Percentiles rank a stretch among this genome's conserved stretches.
Conservation (phyloP, 2,113 vertebrate genomes). For the Cathartes aura region DNA sequence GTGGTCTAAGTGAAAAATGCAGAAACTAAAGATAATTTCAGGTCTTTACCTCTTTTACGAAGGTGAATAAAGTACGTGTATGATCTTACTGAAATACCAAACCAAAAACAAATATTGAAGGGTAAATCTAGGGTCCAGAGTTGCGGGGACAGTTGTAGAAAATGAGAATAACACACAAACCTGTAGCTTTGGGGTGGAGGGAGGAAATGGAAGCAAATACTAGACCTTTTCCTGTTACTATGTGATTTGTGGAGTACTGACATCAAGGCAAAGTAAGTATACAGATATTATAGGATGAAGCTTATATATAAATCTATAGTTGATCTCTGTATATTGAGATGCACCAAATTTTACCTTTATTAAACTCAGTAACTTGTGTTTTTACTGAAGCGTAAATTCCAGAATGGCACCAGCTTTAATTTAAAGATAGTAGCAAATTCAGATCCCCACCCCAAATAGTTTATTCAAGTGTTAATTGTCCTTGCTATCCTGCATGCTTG, state of each 20-base stretch:
- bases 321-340: neutral
- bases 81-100: neutral
- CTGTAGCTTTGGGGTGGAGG: neutral
- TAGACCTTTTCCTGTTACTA: neutral
- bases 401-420: neutral
- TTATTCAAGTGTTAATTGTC: neutral
- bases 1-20: neutral
- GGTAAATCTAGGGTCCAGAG: neutral
- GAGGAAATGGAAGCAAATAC: neutral
- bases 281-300: neutral
- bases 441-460: neutral
- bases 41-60: neutral
- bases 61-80: neutral
- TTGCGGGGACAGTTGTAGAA: neutral
- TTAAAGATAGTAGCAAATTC: neutral
- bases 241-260: neutral
- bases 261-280: neutral
- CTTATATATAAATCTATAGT: neutral
- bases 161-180: neutral
- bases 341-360: neutral
- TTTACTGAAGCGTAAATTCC: neutral
- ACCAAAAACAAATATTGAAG: neutral
- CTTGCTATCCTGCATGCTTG: neutral
- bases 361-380: neutral
- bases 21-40: neutral